phyloP scores from a whole-genome alignment of 2,113 vertebrate species.

The Collichthys lucidus region DNA sequence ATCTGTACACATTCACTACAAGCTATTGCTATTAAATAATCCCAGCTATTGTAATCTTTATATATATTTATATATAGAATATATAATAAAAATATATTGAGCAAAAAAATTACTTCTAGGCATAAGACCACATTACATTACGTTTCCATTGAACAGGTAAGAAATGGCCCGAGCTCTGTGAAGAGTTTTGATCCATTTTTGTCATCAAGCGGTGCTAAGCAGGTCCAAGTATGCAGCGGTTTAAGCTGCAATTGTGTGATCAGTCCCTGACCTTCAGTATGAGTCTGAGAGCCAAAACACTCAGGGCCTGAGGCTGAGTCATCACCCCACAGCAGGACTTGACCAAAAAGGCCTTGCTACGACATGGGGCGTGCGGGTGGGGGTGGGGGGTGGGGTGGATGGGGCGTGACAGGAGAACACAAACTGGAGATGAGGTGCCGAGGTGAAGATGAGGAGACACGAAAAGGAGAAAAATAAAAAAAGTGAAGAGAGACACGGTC shows the following conservation, averaged over 20 bases:
- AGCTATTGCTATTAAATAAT: constrained; percentile 97
- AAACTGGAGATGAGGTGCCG: constrained; percentile 47
- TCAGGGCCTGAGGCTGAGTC: constrained; percentile 47
- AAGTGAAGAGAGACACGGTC: constrained; percentile 32
- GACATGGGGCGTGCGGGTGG: constrained; percentile 25
- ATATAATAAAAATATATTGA: constrained; percentile 88
- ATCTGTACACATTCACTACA: constrained; percentile 91
- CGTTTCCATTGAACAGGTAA: constrained; percentile 78
- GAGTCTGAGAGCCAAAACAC: constrained; percentile 48
- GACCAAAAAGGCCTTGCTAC: constrained; percentile 53
- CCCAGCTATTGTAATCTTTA: constrained; percentile 86
- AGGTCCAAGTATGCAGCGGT: constrained; percentile 60
- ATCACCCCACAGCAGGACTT: constrained; percentile 27
- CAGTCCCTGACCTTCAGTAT: constrained; percentile 46
- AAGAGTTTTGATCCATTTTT: constrained; percentile 60
- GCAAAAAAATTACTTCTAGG: constrained; percentile 84
- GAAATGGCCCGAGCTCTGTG: constrained; percentile 58
- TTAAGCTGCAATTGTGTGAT: constrained; percentile 48
- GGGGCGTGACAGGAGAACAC: constrained; percentile 49
- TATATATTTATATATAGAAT: constrained; percentile 88
- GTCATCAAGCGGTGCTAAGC: constrained; percentile 50
- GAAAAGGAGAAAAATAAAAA: constrained; percentile 14
- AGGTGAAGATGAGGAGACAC: constrained; percentile 49
- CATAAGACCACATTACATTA: constrained; percentile 82
- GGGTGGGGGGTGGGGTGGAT: constrained; percentile 29